A percentile compares a stretch with the other conserved stretches of the same genome.
Conservation (phyloP, 2,797 vertebrate genomes). For the Fistularia tabacaria region DNA sequence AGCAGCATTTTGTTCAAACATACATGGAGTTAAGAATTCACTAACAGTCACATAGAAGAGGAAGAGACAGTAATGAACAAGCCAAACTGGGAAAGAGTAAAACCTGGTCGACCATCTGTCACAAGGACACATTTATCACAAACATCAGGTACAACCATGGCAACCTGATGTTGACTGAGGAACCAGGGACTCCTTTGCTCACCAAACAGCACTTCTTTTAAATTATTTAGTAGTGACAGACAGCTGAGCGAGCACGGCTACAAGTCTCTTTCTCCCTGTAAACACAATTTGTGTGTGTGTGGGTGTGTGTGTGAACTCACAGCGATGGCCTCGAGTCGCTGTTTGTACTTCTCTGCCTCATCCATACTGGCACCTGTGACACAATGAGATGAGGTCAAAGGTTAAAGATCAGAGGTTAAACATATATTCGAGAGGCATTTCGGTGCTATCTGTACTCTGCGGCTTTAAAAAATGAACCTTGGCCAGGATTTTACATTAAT, state of each 20-base stretch:
- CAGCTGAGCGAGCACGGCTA: slow-evolving; percentile 28
- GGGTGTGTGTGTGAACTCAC: slow-evolving; percentile 53
- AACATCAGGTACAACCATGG: slow-evolving; percentile 32
- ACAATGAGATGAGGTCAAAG: slow-evolving; percentile 25
- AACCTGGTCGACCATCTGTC: slow-evolving; percentile 48
- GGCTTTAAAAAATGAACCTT: neutral
- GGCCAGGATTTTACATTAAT: neutral
- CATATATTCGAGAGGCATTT: slow-evolving; percentile 6
- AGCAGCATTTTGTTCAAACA: neutral
- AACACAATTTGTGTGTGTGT: neutral
- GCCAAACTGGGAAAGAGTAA: slow-evolving; percentile 22
- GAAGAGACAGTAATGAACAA: slow-evolving; percentile 22
- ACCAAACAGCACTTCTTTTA: slow-evolving; percentile 39
- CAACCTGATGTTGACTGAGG: slow-evolving; percentile 57
- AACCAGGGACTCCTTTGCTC: slow-evolving; percentile 42
- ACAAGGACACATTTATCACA: slow-evolving; percentile 23
- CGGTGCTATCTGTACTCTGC: neutral
- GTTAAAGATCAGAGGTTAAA: slow-evolving; percentile 37
- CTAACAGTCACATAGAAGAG: slow-evolving; percentile 6
- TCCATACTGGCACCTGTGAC: slow-evolving; percentile 71
- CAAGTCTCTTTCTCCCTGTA: slow-evolving; percentile 1
- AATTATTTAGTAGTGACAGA: slow-evolving; percentile 63
- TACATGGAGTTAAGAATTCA: slow-evolving; percentile 19
- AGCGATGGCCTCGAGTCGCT: slow-evolving; percentile 75
- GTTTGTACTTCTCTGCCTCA: slow-evolving; percentile 76